These are phyloP conservation scores for Hydrotaea diabolus DNA, from an alignment of 2,888 invertebrate species.

Conservation along the genomic window DNA sequence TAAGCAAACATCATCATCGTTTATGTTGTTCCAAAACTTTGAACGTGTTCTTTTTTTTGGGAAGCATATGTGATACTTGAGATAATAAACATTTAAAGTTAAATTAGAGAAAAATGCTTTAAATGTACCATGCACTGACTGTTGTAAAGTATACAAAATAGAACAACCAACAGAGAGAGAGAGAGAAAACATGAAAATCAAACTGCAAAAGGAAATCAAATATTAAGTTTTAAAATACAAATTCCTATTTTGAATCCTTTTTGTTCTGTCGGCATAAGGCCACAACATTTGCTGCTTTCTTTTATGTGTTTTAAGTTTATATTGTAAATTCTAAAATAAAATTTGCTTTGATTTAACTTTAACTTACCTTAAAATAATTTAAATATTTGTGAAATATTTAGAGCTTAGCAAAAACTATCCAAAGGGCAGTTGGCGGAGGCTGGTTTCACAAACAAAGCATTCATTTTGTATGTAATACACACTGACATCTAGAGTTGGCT, in stretches of 20 bases:
- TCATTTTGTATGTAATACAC: too few species aligned
- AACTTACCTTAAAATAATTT: constrained; percentile 8
- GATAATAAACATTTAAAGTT: constrained; percentile 76
- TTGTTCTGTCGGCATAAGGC: constrained; percentile 36
- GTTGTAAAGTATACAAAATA: not conserved
- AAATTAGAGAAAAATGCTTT: constrained; percentile 55
- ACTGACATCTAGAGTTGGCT: too few species aligned
- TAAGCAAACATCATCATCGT: not conserved
- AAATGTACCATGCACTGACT: constrained; percentile 22
- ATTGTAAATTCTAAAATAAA: not conserved
- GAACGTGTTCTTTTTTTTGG: constrained; percentile 47
- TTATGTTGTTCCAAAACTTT: constrained; percentile 34
- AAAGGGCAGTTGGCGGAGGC: too few species aligned
- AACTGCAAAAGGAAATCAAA: constrained; percentile 30
- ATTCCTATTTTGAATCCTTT: constrained; percentile 15
- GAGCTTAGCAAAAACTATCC: too few species aligned
- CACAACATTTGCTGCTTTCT: constrained; percentile 20
- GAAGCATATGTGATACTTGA: constrained; percentile 78
- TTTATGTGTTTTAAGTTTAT: constrained; percentile 3
- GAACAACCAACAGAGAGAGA: not conserved
- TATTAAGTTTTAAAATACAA: constrained; percentile 29
- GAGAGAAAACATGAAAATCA: constrained; percentile 48
- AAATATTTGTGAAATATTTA: constrained; percentile 61
- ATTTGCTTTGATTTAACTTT: not conserved
- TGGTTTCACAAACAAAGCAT: too few species aligned